phyloP scores from a whole-genome alignment of 2,888 invertebrate species.

The Lasius platythorax region DNA sequence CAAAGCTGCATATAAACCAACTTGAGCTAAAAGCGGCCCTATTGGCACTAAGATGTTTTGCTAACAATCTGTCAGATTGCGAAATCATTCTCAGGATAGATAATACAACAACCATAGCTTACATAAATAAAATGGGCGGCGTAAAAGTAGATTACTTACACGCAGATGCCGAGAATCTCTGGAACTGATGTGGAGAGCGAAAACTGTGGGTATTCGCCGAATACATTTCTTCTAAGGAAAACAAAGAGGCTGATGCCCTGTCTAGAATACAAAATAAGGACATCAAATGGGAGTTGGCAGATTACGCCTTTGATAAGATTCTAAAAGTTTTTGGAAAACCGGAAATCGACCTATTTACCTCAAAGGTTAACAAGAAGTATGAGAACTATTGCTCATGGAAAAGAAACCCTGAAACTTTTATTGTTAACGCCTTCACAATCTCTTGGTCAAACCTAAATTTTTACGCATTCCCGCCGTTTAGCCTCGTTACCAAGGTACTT shows the following conservation, averaged over 20 bases:
- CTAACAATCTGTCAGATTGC: neutral
- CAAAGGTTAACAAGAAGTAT: neutral
- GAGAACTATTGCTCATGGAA: neutral
- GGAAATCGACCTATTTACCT: conserved; percentile 36
- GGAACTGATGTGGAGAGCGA: too few species aligned
- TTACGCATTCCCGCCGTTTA: neutral
- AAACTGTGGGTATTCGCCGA: neutral
- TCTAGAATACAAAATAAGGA: conserved; percentile 15
- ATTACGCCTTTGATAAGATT: conserved; percentile 21
- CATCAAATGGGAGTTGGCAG: conserved; percentile 9
- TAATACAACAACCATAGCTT: neutral
- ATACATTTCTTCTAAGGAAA: neutral
- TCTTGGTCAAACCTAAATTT: neutral
- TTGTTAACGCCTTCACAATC: neutral
- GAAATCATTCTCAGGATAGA: neutral
- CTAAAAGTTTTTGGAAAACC: neutral
- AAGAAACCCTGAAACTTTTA: neutral
- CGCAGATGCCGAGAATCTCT: too few species aligned
- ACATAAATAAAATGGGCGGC: neutral
- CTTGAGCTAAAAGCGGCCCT: neutral
- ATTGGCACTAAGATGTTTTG: neutral
- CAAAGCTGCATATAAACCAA: neutral
- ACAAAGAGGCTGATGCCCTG: neutral
- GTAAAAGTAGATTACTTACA: too few species aligned
- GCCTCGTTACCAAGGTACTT: neutral